A percentile compares a stretch with the other conserved stretches of the same genome.
Evolutionary conservation across 2,797 vertebrate genomes (phyloP).

Genomic region (Tachyglossus aculeatus): DNA sequence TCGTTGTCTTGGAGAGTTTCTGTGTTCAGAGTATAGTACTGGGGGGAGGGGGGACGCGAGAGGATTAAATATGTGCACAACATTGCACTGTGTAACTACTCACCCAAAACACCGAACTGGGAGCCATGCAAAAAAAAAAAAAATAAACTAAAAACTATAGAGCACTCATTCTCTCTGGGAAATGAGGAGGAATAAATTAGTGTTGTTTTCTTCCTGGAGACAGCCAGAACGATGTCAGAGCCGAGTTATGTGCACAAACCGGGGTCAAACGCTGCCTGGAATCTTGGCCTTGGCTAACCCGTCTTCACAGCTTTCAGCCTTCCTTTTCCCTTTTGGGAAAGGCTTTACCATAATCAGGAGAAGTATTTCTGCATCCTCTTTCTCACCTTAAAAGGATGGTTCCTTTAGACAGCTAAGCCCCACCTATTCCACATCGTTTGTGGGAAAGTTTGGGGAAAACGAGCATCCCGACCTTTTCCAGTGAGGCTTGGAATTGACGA

Average conservation of each 20-base stretch:
- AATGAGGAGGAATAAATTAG: not conserved
- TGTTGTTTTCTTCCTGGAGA: not conserved
- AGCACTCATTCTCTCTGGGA: not conserved
- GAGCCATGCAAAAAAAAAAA: no score
- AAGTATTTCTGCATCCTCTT: not conserved
- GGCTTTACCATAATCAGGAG: not conserved
- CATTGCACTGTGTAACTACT: no score
- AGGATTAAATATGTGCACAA: no score
- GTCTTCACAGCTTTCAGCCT: not conserved
- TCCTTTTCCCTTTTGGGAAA: not conserved
- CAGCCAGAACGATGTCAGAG: not conserved
- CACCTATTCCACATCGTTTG: not conserved
- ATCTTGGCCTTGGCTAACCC: not conserved
- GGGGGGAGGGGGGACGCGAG: no score
- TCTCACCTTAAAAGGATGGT: not conserved
- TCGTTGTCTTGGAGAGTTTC: no score
- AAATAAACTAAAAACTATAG: not conserved
- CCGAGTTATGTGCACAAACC: not conserved
- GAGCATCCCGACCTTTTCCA: no score
- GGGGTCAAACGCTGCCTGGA: not conserved
- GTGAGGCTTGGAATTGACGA: no score
- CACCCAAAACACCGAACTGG: no score
- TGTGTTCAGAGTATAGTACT: no score
- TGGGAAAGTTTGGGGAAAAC: no score
- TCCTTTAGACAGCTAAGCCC: no score